These are phyloP conservation scores for Delichon dasypus DNA, from an alignment of 2,797 vertebrate species.

Conservation along the genomic window DNA sequence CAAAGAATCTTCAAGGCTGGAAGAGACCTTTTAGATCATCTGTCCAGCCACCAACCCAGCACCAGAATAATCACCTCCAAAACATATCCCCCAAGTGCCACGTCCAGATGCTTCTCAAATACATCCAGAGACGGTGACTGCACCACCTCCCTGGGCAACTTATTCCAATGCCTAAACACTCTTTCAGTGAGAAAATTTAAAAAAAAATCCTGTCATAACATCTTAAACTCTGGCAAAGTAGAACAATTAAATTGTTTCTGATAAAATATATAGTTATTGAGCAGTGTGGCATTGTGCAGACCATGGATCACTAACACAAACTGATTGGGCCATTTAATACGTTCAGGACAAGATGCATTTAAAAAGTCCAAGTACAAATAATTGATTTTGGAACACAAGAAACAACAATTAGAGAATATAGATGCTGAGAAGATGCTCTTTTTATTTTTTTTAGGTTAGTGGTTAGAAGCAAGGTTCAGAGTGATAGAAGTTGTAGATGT, in stretches of 20 bases:
- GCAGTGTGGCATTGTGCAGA: background rate
- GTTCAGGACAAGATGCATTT: background rate
- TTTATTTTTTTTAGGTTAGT: background rate
- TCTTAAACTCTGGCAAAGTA: background rate
- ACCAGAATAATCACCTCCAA: background rate
- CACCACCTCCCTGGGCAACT: background rate
- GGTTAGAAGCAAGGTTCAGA: background rate
- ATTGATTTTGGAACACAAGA: background rate
- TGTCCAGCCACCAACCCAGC: background rate
- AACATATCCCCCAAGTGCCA: background rate
- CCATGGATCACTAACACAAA: background rate
- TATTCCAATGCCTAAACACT: background rate
- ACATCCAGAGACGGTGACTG: rapidly evolving
- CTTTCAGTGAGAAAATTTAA: background rate
- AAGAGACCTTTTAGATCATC: background rate
- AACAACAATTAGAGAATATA: background rate
- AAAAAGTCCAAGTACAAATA: background rate
- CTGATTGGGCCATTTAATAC: background rate
- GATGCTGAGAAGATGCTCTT: background rate
- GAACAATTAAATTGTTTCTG: background rate
- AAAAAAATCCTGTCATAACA: background rate
- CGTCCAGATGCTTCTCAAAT: background rate
- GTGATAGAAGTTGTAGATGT: background rate
- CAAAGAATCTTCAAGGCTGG: background rate
- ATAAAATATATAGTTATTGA: background rate